Evolutionary conservation across 1,140 invertebrate species (phyloP).

Genomic region (Nebria ingens): DNA sequence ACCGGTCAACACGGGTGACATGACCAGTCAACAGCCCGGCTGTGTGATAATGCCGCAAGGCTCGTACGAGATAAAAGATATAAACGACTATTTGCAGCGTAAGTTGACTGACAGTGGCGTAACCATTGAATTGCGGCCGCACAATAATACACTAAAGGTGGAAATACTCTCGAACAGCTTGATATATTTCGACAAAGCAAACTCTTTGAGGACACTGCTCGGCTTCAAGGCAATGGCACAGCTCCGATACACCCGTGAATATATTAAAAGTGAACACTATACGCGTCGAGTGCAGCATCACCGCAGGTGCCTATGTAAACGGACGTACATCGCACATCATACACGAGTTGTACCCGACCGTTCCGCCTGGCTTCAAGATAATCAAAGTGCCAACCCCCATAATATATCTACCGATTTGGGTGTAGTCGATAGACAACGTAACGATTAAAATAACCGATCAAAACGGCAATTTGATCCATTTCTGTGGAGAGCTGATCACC

Average conservation of each 20-base stretch:
- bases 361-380: slow-evolving; percentile 24
- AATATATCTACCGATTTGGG: slow-evolving; percentile 28
- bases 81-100: too few relatives aligned
- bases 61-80: too few relatives aligned
- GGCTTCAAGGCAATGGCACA: slow-evolving; percentile 17
- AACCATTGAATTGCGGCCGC: slow-evolving; percentile 17
- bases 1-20: too few relatives aligned
- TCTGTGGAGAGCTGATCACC: slow-evolving; percentile 12
- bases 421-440: slow-evolving; percentile 18
- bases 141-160: slow-evolving; percentile 21
- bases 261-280: slow-evolving; percentile 21
- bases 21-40: too few relatives aligned
- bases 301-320: slow-evolving; percentile 25
- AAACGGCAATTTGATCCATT: slow-evolving; percentile 21
- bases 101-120: too few relatives aligned
- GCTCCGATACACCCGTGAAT: slow-evolving; percentile 19
- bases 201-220: slow-evolving; percentile 17
- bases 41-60: too few relatives aligned
- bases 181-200: slow-evolving; percentile 18
- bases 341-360: slow-evolving; percentile 26
- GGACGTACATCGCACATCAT: slow-evolving; percentile 23
- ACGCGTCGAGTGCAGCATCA: slow-evolving; percentile 21
- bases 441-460: slow-evolving; percentile 19
- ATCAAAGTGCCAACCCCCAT: slow-evolving; percentile 24
- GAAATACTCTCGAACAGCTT: slow-evolving; percentile 13